Percentiles rank a stretch among this genome's conserved stretches.
phyloP scores from a whole-genome alignment of 1,140 invertebrate species.

The Dendroctonus ponderosae region DNA sequence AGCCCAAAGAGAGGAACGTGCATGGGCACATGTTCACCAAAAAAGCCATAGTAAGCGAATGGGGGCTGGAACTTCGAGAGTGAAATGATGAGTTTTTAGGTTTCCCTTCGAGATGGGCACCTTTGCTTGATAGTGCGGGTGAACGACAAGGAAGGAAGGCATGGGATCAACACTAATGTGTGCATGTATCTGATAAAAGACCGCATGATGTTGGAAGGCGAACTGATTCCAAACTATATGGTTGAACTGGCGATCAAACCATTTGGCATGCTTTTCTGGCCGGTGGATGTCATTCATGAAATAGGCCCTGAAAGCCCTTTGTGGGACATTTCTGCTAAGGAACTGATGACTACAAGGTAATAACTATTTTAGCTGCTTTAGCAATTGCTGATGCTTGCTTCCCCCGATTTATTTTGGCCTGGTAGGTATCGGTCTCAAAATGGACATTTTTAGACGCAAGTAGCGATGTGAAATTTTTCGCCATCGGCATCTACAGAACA shows the following conservation, averaged over 20 bases:
- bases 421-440: background rate
- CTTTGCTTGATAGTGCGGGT: conserved; percentile 60
- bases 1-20: conserved; percentile 51
- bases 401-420: no score
- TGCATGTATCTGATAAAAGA: conserved; percentile 57
- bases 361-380: no score
- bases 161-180: conserved; percentile 57
- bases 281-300: conserved; percentile 59
- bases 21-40: conserved; percentile 57
- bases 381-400: no score
- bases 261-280: conserved; percentile 59
- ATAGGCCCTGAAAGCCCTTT: conserved; percentile 59
- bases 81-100: conserved; percentile 44
- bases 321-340: conserved; percentile 53
- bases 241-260: conserved; percentile 33
- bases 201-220: conserved; percentile 32
- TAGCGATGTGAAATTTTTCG: no score
- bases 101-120: conserved; percentile 58
- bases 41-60: conserved; percentile 56
- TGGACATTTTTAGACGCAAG: no score
- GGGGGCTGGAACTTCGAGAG: no score
- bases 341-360: conserved; percentile 56
- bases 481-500: no score
- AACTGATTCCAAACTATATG: conserved; percentile 37
- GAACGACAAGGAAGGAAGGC: conserved; percentile 58